Conservation (phyloP, 2,797 vertebrate species). For the Erethizon dorsatum region DNA sequence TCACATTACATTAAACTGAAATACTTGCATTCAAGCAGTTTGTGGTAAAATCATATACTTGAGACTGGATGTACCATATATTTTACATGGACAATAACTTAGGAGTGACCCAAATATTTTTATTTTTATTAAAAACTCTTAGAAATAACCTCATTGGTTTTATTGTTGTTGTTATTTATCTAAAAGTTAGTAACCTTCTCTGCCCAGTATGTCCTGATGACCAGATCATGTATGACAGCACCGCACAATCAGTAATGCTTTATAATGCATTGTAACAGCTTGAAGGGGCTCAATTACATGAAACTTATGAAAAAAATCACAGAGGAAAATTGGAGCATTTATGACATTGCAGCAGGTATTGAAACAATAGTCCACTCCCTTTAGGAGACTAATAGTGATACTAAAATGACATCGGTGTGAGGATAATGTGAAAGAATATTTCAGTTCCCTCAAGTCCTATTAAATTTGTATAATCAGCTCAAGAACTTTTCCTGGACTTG, state of each 20-base stretch:
- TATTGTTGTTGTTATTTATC: not conserved
- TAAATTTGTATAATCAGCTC: not conserved
- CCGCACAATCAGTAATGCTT: accelerated
- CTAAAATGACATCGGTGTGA: not conserved
- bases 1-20: not conserved
- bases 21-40: not conserved
- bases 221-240: not conserved
- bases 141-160: not conserved
- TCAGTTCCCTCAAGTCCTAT: not conserved
- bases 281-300: accelerated
- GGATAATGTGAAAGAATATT: not conserved
- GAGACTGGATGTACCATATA: not conserved
- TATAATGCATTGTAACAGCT: not conserved
- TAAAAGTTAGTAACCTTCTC: not conserved
- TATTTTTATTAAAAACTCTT: not conserved
- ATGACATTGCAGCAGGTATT: not conserved
- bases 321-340: not conserved
- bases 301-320: not conserved
- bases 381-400: not conserved
- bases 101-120: not conserved
- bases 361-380: not conserved
- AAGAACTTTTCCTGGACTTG: not conserved
- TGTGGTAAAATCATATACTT: not conserved
- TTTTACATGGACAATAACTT: not conserved
- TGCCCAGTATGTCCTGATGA: not conserved